Evolutionary conservation across 2,113 vertebrate species (phyloP), one percentile per base, ranked within the genome.

Genomic region (Balaeniceps rex): DNA sequence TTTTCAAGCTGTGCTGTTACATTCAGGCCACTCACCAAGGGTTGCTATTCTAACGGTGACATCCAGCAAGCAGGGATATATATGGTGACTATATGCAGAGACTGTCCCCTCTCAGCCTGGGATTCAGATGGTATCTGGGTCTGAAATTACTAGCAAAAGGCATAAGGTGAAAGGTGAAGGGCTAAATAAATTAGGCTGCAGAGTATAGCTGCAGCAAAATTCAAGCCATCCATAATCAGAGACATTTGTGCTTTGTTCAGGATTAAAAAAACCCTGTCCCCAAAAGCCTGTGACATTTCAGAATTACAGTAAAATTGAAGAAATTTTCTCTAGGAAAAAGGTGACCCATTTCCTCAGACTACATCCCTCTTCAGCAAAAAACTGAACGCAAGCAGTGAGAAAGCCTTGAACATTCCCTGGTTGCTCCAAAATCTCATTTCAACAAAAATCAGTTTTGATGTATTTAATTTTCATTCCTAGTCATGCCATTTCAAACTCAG

Each of bases 391-490:
- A 91, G 89, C 93, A 81, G 68, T 54, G 86, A 97, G 82, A 93
- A 94, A 94, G 82, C 82, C 91, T 93, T 97, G 94, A 96, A 94
- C 90, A 80, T 90, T 97, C 96, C 93, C 87, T 63, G 31, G 83
- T 86, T 91, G 78, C 82, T 93, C 75, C 55, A 91, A 85, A 93
- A 94, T 74, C 94, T 95, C 87, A 94, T 94, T 95, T 97, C 78
- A 90, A 91, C 84, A 95, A 91, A 95, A 95, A 95, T 95, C 84
- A 91, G 93, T 74, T 97, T 86, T 95, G 93, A 96, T 95, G 94
- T 96, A 96, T 97, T 97, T 96, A 96, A 96, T 97, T 97, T 97
- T 96, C 96, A 94, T 94, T 94, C 89, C 82, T 85, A 97, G 91
- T 94, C 97, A 93, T 97, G 93, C 93, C 93, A 64, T 94, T 97